phyloP scores from a whole-genome alignment of 2,888 invertebrate genomes.

The Noctua janthe region DNA sequence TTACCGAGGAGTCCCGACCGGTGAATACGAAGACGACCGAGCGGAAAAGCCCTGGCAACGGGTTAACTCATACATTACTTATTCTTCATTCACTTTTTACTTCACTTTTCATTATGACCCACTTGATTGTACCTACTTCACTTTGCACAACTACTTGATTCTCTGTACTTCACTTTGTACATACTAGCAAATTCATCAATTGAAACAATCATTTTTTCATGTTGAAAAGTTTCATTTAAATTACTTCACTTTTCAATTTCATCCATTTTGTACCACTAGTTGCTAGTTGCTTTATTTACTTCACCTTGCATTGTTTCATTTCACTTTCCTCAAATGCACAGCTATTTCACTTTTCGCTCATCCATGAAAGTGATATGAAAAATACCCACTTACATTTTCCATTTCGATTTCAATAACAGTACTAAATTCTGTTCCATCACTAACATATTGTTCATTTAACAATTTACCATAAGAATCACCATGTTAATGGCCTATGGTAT shows the following conservation, averaged over 20 bases:
- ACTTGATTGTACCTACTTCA: conserved; percentile 13
- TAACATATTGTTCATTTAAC: not conserved
- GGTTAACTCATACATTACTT: conserved; percentile 72
- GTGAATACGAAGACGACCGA: conserved; percentile 73
- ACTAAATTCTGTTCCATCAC: conserved; percentile 13
- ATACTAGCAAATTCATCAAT: not conserved
- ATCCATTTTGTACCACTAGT: not conserved
- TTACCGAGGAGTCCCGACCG: conserved; percentile 75
- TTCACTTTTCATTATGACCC: conserved; percentile 29
- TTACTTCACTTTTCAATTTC: conserved; percentile 2
- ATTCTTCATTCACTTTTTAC: conserved; percentile 28
- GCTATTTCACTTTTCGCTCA: conserved; percentile 6
- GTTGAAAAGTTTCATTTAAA: not conserved
- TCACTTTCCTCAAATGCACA: conserved; percentile 8
- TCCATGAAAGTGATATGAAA: not conserved
- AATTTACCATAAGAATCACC: conserved; percentile 1
- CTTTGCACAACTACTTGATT: conserved; percentile 15
- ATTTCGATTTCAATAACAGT: conserved; percentile 4
- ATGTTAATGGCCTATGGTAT: conserved; percentile 26
- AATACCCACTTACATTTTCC: not conserved
- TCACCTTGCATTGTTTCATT: conserved; percentile 11
- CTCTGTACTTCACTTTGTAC: not conserved
- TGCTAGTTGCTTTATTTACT: conserved; percentile 1
- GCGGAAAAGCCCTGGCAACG: conserved; percentile 85
- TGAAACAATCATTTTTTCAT: not conserved